Conservation (phyloP, 2,797 vertebrate genomes). For the Sciaenops ocellatus region DNA sequence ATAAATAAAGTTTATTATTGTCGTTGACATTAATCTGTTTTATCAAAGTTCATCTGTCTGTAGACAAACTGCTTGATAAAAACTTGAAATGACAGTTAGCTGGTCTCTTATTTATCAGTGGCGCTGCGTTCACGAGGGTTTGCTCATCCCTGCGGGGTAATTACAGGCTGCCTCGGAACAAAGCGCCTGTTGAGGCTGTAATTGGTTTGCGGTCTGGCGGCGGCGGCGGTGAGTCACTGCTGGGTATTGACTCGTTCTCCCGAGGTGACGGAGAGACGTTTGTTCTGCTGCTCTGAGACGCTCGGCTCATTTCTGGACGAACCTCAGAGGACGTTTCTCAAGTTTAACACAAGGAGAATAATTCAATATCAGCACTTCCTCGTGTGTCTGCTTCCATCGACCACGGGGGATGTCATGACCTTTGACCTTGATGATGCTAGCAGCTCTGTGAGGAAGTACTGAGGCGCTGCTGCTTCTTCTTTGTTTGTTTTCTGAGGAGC, state of each 20-base stretch:
- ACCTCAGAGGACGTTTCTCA: neutral
- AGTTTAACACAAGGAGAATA: constrained; percentile 10
- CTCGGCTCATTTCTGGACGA: constrained; percentile 12
- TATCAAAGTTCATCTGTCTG: too few species aligned
- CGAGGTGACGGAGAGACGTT: neutral
- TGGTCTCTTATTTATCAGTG: constrained; percentile 17
- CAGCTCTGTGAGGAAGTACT: neutral
- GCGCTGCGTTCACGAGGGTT: neutral
- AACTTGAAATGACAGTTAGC: too few species aligned
- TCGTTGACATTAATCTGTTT: too few species aligned
- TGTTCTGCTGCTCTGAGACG: constrained; percentile 22
- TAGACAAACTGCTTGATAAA: too few species aligned
- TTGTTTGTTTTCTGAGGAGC: constrained; percentile 1
- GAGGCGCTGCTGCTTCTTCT: neutral
- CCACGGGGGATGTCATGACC: neutral
- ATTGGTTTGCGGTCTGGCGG: constrained; percentile 24
- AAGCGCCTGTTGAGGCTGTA: constrained; percentile 21
- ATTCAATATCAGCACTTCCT: neutral
- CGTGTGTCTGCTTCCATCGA: neutral
- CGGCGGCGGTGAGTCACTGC: constrained; percentile 4
- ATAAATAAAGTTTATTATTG: too few species aligned
- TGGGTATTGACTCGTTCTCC: constrained; percentile 22
- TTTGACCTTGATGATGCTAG: neutral
- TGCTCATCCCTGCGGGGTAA: constrained; percentile 39
- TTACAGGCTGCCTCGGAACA: constrained; percentile 20